Conservation (phyloP, 2,888 invertebrate genomes). For the Epiblema foenella region DNA sequence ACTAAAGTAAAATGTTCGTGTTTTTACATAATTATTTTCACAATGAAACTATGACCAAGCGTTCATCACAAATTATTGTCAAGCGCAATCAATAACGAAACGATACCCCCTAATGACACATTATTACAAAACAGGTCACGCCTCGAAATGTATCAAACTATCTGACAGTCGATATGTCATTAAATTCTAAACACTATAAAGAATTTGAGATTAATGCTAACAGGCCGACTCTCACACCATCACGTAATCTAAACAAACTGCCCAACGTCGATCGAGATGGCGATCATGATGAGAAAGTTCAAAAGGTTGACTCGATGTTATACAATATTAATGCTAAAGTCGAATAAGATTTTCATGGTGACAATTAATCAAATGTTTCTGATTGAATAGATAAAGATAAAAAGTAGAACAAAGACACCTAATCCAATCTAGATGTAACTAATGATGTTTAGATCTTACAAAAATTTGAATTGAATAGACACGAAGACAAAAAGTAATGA, state of each 20-base stretch:
- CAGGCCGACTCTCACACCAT: conserved; percentile 58
- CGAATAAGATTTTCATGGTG: conserved; percentile 22
- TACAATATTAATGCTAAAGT: conserved; percentile 28
- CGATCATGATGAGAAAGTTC: conserved; percentile 36
- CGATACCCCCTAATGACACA: conserved; percentile 70
- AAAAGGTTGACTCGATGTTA: conserved; percentile 40
- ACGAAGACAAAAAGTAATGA: background rate
- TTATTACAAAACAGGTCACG: conserved; percentile 71
- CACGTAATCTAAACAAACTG: conserved; percentile 51
- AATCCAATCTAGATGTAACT: conserved; percentile 15
- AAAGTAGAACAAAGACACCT: conserved; percentile 22
- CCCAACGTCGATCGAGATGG: conserved; percentile 8
- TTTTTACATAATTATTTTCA: background rate
- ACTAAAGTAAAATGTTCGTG: background rate
- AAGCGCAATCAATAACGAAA: conserved; percentile 71
- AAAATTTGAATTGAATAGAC: background rate
- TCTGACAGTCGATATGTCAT: conserved; percentile 75
- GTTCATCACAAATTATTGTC: conserved; percentile 68
- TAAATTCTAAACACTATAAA: conserved; percentile 60
- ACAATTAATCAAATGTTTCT: conserved; percentile 33
- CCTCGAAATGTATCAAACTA: conserved; percentile 63
- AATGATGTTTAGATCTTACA: conserved; percentile 1
- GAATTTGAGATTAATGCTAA: conserved; percentile 55
- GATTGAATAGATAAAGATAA: conserved; percentile 27
- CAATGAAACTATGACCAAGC: conserved; percentile 51